Conservation (phyloP, 2,888 invertebrate species). For the Papilio protenor region DNA sequence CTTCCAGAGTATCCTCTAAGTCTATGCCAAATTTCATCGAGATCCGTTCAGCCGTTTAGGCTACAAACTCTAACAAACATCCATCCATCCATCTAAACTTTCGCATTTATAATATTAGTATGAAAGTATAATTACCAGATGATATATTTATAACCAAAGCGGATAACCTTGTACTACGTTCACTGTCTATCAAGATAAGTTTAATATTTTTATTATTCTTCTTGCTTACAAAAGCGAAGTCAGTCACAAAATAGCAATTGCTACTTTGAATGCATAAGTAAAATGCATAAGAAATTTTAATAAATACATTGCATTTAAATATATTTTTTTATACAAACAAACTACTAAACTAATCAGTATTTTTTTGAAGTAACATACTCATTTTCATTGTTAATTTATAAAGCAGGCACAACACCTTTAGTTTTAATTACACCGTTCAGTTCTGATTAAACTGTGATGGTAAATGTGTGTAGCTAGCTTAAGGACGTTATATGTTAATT, state of each 20-base stretch:
- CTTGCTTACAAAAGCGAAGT: neutral
- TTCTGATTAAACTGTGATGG: neutral
- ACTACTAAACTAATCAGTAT: too few species aligned
- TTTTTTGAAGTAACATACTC: too few species aligned
- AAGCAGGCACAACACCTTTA: too few species aligned
- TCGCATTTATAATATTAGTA: too few species aligned
- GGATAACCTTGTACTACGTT: constrained; percentile 3
- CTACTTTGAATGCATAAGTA: neutral
- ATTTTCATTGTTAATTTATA: too few species aligned
- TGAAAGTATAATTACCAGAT: neutral
- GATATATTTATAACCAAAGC: neutral
- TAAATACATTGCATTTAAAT: neutral
- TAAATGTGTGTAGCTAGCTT: neutral
- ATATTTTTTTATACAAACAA: neutral
- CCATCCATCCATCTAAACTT: too few species aligned
- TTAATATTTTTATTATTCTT: neutral
- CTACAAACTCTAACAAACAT: too few species aligned
- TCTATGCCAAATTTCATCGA: too few species aligned
- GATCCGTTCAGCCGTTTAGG: too few species aligned
- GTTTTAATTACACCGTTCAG: neutral
- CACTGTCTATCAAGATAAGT: constrained; percentile 6
- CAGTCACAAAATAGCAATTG: neutral
- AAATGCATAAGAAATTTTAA: neutral
- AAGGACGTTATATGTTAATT: neutral
- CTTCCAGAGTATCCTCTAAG: too few species aligned